These are phyloP conservation scores for Anseranas semipalmata DNA, from an alignment of 2,113 vertebrate species.

Conservation along the genomic window DNA sequence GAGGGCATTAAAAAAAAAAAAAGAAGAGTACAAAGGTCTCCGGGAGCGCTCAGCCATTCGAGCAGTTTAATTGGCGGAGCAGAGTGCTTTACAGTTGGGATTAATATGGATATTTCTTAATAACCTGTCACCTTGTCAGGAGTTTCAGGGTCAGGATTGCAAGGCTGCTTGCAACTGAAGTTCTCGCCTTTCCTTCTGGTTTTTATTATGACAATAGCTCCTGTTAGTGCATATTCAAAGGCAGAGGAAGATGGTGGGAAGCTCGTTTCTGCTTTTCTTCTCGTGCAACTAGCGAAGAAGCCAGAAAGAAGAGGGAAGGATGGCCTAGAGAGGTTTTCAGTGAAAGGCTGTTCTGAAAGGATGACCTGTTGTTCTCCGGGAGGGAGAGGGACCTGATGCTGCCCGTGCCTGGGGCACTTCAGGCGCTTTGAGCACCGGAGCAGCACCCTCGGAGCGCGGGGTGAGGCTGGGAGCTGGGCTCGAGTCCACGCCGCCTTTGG, in stretches of 20 bases:
- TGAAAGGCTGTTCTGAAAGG: not conserved
- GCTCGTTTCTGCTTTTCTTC: not conserved
- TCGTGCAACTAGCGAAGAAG: not conserved
- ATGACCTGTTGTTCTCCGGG: not conserved
- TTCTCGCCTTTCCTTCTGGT: not conserved
- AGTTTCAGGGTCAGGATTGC: not conserved
- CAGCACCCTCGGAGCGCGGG: not conserved
- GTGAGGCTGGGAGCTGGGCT: too few relatives aligned
- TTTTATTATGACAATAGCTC: constrained; percentile 1
- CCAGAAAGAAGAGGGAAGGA: not conserved
- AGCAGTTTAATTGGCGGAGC: constrained; percentile 27
- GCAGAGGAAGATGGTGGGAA: not conserved
- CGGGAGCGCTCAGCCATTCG: not conserved
- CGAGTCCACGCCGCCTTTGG: not conserved
- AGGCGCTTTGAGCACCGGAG: not conserved
- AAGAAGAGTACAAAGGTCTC: not conserved
- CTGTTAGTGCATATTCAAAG: not conserved
- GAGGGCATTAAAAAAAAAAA: not conserved
- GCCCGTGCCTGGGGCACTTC: not conserved
- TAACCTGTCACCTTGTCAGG: constrained; percentile 41
- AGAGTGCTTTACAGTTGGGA: not conserved
- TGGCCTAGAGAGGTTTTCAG: not conserved
- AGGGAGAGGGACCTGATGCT: not conserved
- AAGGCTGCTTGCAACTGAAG: not conserved
- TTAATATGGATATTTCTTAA: constrained; percentile 27